Percentiles rank a stretch among this genome's conserved stretches.
phyloP scores from a whole-genome alignment of 2,888 invertebrate species.

The Meta bourneti region DNA sequence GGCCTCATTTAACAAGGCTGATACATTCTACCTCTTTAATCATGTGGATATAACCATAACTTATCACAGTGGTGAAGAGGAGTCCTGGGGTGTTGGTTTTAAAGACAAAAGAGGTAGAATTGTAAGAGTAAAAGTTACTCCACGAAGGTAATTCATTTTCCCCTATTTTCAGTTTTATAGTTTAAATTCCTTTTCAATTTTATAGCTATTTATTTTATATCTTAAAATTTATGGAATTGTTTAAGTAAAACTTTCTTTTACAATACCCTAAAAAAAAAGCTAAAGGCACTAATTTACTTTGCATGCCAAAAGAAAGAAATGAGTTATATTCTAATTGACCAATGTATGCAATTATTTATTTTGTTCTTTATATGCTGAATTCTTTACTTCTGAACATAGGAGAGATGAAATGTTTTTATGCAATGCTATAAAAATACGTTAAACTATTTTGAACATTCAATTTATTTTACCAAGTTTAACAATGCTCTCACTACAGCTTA shows the following conservation, averaged over 20 bases:
- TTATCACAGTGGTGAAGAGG: constrained; percentile 92
- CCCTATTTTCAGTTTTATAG: neutral
- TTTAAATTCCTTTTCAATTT: constrained; percentile 78
- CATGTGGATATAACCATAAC: constrained; percentile 96
- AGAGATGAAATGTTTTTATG: no score
- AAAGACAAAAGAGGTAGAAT: constrained; percentile 93
- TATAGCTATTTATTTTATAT: neutral
- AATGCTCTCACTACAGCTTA: no score
- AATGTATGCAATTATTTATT: no score
- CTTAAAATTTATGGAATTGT: neutral
- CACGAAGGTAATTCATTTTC: constrained; percentile 80
- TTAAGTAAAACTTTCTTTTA: neutral
- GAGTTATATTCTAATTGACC: no score
- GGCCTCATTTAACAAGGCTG: constrained; percentile 81
- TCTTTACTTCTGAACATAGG: no score
- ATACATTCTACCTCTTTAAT: constrained; percentile 95
- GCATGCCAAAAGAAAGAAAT: no score
- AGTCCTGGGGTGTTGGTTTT: constrained; percentile 92
- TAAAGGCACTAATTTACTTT: no score
- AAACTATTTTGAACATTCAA: no score
- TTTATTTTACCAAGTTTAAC: no score
- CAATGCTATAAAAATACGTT: no score
- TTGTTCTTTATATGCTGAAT: no score
- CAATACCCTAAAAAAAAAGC: no score
- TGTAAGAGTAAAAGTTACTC: constrained; percentile 83